Base-by-base conservation (phyloP, 2,113 vertebrate species). In the Paracanthobrama guichenoti region DNA sequence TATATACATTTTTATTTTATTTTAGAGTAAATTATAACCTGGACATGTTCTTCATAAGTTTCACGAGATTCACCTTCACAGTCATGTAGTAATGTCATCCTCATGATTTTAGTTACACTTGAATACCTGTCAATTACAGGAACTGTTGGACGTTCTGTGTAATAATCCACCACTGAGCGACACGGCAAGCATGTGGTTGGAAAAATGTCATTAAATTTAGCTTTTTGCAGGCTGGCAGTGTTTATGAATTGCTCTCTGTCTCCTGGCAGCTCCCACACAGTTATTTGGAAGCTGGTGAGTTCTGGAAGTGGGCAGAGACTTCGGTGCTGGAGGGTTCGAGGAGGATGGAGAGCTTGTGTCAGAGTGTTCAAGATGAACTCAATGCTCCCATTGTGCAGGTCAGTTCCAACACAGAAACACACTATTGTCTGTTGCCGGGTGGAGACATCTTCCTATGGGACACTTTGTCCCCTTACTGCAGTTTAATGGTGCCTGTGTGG, bases 221-320 rank as follows among this genome's bases (percentile, higher is more conserved):
- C 42, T 74, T 4, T 42, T 50, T 79, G 22, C 24, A 42, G 50
- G 4, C 35, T 44, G 50, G 50, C 76, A 31, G 74, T 85, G 24
- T 85, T 78, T 67, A 55, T 84, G 48, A 79, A 12, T 77, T 44
- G 64, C 44, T 66, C 48, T 71, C 11, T 75, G 46, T 86, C 13
- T 88, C 39, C 84, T 13, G 48, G 11, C 91, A 99, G 97, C 94
- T 98, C 42, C 95, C 97, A 57, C 96, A 97, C 31, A 93, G 91
- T 86, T 87, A 71, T 9, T 22, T 96, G 76, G 75, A 93, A 3
- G 90, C 92, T 31, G 71, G 87, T 6, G 93, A 90, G 87, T 99
- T 98, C 94, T 94, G 92, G 95, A 94, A 92, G 87, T 94, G 96
- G 95, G 91, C 96, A 4, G 95, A 95, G 53, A 92, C 92, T 1